Evolutionary conservation across 2,797 vertebrate species (phyloP).

Genomic region (Leuciscus waleckii): DNA sequence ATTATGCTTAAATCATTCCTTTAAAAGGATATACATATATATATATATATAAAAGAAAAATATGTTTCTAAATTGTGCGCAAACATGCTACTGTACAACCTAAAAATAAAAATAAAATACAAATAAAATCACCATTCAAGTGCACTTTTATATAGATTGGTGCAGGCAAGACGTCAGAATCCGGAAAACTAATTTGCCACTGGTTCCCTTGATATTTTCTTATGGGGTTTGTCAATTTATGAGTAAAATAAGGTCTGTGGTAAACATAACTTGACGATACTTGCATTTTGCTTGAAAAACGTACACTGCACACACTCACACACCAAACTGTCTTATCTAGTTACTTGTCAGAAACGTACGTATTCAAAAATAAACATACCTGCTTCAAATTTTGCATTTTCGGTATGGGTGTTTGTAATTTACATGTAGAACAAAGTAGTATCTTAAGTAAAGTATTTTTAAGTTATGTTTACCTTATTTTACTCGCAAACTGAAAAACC

Average conservation of each 20-base stretch:
- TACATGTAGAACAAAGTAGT: neutral
- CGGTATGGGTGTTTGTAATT: neutral
- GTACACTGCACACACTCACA: neutral
- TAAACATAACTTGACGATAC: neutral
- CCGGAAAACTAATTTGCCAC: neutral
- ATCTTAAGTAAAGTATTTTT: no score
- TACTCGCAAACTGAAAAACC: neutral
- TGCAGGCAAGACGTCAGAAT: neutral
- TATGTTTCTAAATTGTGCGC: conserved; percentile 5
- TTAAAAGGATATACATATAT: neutral
- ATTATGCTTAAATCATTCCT: conserved; percentile 10
- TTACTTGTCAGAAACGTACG: neutral
- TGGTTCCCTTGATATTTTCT: neutral
- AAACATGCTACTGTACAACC: conserved; percentile 20
- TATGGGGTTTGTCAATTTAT: neutral
- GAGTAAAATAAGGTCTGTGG: neutral
- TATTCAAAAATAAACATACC: neutral
- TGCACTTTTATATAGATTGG: conserved; percentile 44
- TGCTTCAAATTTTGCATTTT: neutral
- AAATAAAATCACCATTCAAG: conserved; percentile 29
- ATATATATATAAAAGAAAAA: neutral
- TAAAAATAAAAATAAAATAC: neutral
- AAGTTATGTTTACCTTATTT: neutral
- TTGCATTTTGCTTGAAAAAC: neutral
- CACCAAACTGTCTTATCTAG: neutral